These are phyloP conservation scores for Melanerpes aurifrons DNA, from an alignment of 2,113 vertebrate species.

Conservation along the genomic window DNA sequence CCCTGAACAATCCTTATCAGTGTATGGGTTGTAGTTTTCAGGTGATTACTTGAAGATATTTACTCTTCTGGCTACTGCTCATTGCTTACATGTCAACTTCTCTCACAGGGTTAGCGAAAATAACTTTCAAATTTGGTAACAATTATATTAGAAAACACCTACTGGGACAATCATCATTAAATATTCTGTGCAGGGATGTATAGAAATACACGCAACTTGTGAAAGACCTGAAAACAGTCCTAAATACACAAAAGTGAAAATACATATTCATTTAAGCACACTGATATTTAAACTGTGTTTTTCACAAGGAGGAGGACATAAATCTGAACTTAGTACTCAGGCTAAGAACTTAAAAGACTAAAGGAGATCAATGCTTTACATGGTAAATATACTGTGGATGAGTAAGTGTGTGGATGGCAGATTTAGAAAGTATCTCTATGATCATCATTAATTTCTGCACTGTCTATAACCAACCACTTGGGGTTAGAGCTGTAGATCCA, in stretches of 20 bases:
- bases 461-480: background rate
- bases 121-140: background rate
- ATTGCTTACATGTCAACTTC: background rate
- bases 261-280: background rate
- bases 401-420: background rate
- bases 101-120: background rate
- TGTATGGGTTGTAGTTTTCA: background rate
- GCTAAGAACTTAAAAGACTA: background rate
- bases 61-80: background rate
- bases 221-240: background rate
- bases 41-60: background rate
- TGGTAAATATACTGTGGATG: background rate
- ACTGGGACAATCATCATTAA: background rate
- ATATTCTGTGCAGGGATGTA: background rate
- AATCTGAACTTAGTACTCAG: background rate
- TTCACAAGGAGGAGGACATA: background rate
- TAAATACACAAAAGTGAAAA: background rate
- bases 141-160: background rate
- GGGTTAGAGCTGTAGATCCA: background rate
- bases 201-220: background rate
- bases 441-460: background rate
- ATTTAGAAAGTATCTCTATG: background rate
- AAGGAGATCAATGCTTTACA: background rate
- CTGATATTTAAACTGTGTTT: background rate
- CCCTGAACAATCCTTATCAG: background rate